phyloP scores from a whole-genome alignment of 1,140 invertebrate species.

The Phthorimaea operculella region DNA sequence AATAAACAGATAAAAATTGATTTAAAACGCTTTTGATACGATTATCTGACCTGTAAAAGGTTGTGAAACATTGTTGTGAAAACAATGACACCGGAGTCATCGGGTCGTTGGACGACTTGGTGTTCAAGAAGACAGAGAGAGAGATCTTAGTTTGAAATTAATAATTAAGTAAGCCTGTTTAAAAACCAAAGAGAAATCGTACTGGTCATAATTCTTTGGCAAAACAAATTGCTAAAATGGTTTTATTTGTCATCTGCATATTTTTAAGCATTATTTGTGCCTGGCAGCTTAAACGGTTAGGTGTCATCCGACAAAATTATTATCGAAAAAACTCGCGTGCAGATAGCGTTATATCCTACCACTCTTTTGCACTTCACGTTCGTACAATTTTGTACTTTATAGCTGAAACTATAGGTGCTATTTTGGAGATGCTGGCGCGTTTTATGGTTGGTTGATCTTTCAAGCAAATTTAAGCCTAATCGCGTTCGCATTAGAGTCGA shows the following conservation, averaged over 20 bases:
- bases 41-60: no score
- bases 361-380: not conserved
- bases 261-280: slow-evolving; percentile 7
- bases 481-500: slow-evolving; percentile 12
- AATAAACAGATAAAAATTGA: no score
- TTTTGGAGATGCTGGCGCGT: not conserved
- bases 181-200: no score
- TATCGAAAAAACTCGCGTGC: slow-evolving; percentile 11
- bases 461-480: slow-evolving; percentile 17
- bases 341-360: slow-evolving; percentile 14
- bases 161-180: no score
- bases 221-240: not conserved
- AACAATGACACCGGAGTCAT: no score
- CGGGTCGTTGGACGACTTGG: no score
- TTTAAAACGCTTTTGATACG: no score
- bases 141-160: no score
- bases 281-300: slow-evolving; percentile 11
- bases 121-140: no score
- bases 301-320: slow-evolving; percentile 15
- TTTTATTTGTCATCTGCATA: not conserved
- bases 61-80: no score
- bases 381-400: not conserved
- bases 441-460: slow-evolving; percentile 3
- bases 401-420: not conserved
- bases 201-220: no score